Percentiles rank a stretch among this genome's conserved stretches.
These are phyloP conservation scores for Reinhardtius hippoglossoides DNA, from an alignment of 2,113 vertebrate genomes.

Conservation along the genomic window DNA sequence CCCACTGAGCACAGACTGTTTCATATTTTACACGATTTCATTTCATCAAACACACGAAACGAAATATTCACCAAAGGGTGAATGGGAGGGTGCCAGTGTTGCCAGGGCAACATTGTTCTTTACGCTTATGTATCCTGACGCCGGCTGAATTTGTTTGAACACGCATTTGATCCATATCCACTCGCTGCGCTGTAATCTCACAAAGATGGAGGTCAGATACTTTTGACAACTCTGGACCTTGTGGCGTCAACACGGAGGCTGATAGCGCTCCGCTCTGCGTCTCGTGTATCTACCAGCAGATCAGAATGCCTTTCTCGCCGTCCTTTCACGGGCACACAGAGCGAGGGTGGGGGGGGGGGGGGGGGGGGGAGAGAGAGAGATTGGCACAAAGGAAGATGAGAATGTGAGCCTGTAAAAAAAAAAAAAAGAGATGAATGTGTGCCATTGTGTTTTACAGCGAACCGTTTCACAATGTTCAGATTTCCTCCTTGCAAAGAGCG, in stretches of 20 bases:
- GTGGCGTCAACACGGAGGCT: slow-evolving; percentile 81
- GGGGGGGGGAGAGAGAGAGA: slow-evolving; percentile 15
- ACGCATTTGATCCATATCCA: slow-evolving; percentile 76
- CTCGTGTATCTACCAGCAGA: slow-evolving; percentile 72
- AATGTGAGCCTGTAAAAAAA: slow-evolving; percentile 27
- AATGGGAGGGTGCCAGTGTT: slow-evolving; percentile 48
- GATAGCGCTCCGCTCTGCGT: slow-evolving; percentile 69
- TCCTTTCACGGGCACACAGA: slow-evolving; percentile 27
- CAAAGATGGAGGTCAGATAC: slow-evolving; percentile 80
- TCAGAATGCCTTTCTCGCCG: slow-evolving; percentile 50
- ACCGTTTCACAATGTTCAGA: slow-evolving; percentile 42
- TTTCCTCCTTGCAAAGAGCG: neutral
- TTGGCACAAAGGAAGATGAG: slow-evolving; percentile 40
- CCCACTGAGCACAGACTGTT: neutral
- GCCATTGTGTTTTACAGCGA: slow-evolving; percentile 29
- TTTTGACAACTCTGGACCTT: slow-evolving; percentile 83
- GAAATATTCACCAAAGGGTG: slow-evolving; percentile 23
- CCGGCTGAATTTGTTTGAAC: slow-evolving; percentile 73
- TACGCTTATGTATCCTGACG: slow-evolving; percentile 40
- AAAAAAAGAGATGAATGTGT: neutral
- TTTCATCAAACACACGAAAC: slow-evolving; percentile 17
- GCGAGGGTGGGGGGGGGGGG: slow-evolving; percentile 2
- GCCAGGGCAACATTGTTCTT: slow-evolving; percentile 80
- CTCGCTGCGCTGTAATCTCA: slow-evolving; percentile 62
- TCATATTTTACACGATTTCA: slow-evolving; percentile 38